These are phyloP conservation scores for Geococcyx californianus DNA, from an alignment of 2,113 vertebrate species.

Conservation along the genomic window DNA sequence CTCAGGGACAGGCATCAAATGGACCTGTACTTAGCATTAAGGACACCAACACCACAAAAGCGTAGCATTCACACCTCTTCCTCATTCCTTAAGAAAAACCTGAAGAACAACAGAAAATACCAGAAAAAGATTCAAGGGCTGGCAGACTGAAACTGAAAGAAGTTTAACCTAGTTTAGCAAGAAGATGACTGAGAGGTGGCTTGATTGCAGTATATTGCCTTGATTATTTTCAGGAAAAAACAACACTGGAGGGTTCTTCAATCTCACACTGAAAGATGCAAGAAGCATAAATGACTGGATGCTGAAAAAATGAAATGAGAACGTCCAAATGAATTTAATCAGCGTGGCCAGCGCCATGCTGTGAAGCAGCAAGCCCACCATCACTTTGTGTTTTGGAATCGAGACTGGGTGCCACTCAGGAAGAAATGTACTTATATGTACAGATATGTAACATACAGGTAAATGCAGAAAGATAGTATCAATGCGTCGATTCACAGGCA, in stretches of 20 bases:
- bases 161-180: not conserved
- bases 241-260: not conserved
- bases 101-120: not conserved
- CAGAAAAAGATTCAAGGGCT: not conserved
- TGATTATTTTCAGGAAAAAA: not conserved
- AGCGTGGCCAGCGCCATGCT: not conserved
- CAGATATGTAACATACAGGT: not conserved
- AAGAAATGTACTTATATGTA: no score
- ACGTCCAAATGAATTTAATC: fast-evolving
- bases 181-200: not conserved
- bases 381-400: fast-evolving
- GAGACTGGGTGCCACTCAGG: not conserved
- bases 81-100: not conserved
- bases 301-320: not conserved
- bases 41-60: not conserved
- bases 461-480: not conserved
- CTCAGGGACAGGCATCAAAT: fast-evolving
- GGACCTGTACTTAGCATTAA: fast-evolving
- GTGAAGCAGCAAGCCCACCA: not conserved
- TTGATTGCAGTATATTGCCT: not conserved
- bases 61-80: fast-evolving
- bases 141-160: not conserved
- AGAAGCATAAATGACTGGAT: not conserved
- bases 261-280: fast-evolving
- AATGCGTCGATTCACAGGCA: fast-evolving